Evolutionary conservation across 2,113 vertebrate species (phyloP).

Genomic region (Okapia johnstoni): DNA sequence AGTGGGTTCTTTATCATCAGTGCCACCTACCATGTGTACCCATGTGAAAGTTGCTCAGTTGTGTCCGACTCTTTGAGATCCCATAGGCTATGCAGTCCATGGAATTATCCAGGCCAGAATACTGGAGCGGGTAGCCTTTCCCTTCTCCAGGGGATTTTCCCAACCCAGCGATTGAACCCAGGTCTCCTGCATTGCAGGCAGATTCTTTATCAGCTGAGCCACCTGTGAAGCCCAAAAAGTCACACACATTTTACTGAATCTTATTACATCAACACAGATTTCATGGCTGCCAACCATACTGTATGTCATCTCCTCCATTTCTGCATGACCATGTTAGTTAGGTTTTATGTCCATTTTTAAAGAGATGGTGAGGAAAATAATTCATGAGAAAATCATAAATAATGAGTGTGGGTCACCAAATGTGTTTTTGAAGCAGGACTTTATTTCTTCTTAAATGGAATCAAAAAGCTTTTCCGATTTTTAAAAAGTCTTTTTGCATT

Average conservation of each 20-base stretch:
- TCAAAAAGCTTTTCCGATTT: neutral
- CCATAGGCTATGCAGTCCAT: neutral
- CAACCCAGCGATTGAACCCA: neutral
- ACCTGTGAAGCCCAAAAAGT: neutral
- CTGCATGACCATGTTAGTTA: neutral
- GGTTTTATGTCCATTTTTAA: neutral
- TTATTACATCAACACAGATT: neutral
- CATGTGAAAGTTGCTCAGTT: neutral
- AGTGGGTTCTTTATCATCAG: neutral
- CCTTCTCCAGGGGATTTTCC: neutral
- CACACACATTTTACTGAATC: neutral
- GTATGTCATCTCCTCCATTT: neutral
- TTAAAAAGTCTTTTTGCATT: neutral
- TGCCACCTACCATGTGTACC: neutral
- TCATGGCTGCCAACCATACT: neutral
- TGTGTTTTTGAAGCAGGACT: neutral
- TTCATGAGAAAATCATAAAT: neutral
- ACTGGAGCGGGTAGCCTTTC: neutral
- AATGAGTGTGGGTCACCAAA: neutral
- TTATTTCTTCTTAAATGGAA: neutral
- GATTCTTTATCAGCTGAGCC: neutral
- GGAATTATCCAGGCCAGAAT: neutral
- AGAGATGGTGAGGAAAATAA: slow-evolving; percentile 21
- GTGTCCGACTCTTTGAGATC: neutral
- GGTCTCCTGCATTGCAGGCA: neutral